Evolutionary conservation across 1,140 invertebrate species (phyloP), one percentile per base, ranked within the genome.

Genomic region (Aleiodes sp.): DNA sequence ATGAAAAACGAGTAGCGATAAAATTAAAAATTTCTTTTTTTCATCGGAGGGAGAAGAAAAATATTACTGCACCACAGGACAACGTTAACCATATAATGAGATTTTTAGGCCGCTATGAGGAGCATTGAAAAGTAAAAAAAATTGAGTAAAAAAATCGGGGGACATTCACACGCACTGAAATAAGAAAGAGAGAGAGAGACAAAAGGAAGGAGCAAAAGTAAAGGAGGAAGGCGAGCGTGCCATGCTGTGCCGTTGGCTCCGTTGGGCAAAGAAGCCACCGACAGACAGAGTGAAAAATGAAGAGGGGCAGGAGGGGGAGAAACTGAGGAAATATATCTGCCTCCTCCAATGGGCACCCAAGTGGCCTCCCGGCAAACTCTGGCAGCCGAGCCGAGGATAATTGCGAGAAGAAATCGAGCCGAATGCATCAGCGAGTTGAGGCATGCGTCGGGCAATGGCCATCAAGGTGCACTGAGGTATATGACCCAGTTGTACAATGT

Each of bases 211-310:
- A 10, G 26, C 28, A 14, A 28, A 29, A 35, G 37, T 7, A 52
- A 62, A 37, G 57, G 35, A 37, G 35, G 66, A 57, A 52, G 57
- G 60, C 28, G 56, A 66, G 71, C 33, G 39, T 66, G 41, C 57
- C 62, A 57, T 62, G 66, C 57, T 59, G 57, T 62, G 66, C 65
- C 35, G 56, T 59, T 59, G 56, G 28, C 28, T 59, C 56, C 26
- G 28, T 59, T 59, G 39, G 41, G 64, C 60, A 61, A 67, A 62
- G 56, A 68, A 35, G 57, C 57, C 43, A 65, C 68, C 33, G 68
- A 43, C 52, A 41, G 59, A 61, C 57, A n/a, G 35, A 64, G 59
- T 72, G 71, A 72, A 72, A 72, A 72, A 72, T 72, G 41, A 70
- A 73, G 63, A 46, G 63, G 41, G 59, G 7, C 31, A 33, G 12